phyloP scores from a whole-genome alignment of 2,797 vertebrate species.

The Malurus splendens region DNA sequence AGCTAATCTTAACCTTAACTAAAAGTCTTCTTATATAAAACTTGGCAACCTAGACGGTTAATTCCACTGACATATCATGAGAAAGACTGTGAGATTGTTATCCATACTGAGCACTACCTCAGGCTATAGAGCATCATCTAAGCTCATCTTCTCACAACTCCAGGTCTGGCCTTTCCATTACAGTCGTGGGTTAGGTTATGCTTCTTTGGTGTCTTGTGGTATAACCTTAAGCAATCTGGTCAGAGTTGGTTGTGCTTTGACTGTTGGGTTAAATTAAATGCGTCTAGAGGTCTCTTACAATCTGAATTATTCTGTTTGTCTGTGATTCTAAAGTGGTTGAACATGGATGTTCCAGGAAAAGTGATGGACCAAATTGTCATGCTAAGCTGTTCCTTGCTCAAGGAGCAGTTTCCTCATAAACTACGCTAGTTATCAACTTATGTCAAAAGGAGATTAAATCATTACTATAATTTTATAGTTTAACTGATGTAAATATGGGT shows the following conservation, averaged over 20 bases:
- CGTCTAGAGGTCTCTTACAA: not conserved
- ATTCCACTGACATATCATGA: not conserved
- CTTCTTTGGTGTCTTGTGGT: not conserved
- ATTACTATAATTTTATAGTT: not conserved
- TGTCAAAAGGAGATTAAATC: not conserved
- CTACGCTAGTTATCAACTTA: not conserved
- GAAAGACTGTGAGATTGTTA: not conserved
- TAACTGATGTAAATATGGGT: not conserved
- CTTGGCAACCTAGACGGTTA: not conserved
- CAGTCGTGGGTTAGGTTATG: not conserved
- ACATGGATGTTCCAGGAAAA: not conserved
- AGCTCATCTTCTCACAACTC: not conserved
- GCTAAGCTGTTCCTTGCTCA: not conserved
- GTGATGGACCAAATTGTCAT: not conserved
- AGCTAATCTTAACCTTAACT: not conserved
- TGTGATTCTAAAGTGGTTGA: not conserved
- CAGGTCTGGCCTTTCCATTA: not conserved
- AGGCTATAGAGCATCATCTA: not conserved
- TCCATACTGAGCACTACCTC: not conserved
- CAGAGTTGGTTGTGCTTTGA: rapidly evolving
- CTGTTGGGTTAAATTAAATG: not conserved
- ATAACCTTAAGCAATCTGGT: not conserved
- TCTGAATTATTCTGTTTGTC: not conserved
- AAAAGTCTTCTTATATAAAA: not conserved
- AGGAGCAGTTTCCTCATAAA: not conserved